A percentile compares a stretch with the other conserved stretches of the same genome.
Evolutionary conservation across 2,797 vertebrate genomes (phyloP).

Genomic region (Chromis chromis): DNA sequence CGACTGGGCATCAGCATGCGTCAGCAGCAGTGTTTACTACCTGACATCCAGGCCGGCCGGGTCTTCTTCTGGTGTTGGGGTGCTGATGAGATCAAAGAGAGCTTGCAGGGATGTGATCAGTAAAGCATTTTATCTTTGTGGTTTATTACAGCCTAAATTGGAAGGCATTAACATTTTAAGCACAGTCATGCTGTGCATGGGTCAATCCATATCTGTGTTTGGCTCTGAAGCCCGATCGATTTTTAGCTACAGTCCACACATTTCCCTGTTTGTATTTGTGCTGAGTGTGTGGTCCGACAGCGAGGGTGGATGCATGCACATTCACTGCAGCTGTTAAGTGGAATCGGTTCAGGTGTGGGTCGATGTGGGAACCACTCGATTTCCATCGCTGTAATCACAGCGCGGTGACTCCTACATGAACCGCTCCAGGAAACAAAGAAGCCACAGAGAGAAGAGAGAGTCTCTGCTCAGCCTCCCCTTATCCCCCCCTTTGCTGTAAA

Average conservation of each 20-base stretch:
- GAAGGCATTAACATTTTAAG: constrained; percentile 17
- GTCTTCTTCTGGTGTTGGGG: constrained; percentile 13
- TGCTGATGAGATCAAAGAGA: constrained; percentile 34
- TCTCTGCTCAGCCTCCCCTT: constrained; percentile 26
- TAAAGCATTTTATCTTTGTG: background rate
- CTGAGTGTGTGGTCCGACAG: constrained; percentile 25
- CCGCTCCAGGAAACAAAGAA: constrained; percentile 75
- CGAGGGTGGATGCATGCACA: constrained; percentile 10
- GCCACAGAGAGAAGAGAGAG: constrained; percentile 58
- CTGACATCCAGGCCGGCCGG: constrained; percentile 24
- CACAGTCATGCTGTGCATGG: background rate
- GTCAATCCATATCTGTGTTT: constrained; percentile 8
- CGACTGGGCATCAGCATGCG: constrained; percentile 33
- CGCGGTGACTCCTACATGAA: constrained; percentile 72
- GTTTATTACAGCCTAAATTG: background rate
- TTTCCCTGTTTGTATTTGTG: constrained; percentile 24
- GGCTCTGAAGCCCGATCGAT: constrained; percentile 25
- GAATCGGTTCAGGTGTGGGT: constrained; percentile 64
- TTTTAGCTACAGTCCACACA: background rate
- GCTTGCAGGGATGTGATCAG: constrained; percentile 15
- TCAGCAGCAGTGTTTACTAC: constrained; percentile 66
- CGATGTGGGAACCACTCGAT: constrained; percentile 64
- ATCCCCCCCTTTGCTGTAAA: constrained; percentile 53
- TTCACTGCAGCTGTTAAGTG: constrained; percentile 36
- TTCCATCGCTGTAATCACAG: constrained; percentile 73